Evolutionary conservation across 2,888 invertebrate genomes (phyloP), one percentile per base, ranked within the genome.

Genomic region (Drosophila austrosaltans): DNA sequence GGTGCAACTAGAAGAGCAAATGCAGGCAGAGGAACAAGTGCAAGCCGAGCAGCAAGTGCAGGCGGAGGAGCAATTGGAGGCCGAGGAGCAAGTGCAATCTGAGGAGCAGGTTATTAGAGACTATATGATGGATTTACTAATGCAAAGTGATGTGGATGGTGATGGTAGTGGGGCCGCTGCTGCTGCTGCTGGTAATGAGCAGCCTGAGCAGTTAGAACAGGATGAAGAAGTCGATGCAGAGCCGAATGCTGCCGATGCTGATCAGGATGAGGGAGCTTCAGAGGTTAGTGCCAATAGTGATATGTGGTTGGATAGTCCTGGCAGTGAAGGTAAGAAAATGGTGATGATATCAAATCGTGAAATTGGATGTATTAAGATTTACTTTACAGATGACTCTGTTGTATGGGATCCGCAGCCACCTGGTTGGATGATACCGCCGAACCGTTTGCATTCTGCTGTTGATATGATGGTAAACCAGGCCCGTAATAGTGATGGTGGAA

Each of bases 271-370:
- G 4, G 58, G 44, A 20, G 48, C 58, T 2, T 69, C 66, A 6
- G 60, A 66, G 3, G 68, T 48, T 0, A 67, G 74, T 28, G 58
- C 30, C 32, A 72, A 72, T n/a, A 82, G 83, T 53, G 85, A 84
- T 61, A 82, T 87, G 82, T 82, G 81, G 0, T 48, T 87, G n/a
- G 81, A 77, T 28, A 87, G 85, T 67, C 82, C 87, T 20, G 77
- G 71, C 20, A 87, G 85, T 36, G 85, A 85, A 66, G 85, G 85
- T 84, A 32, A 28, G 64, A 62, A 5, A 2, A 20, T 36, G 6
- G 2, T 56, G 0, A 53, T 56, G 0, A 53, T 10, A 2, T 3
- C 12, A 0, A n/a, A 32, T 1, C 1, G 1, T 7, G 3, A 32
- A 53, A n/a, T 8, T 20, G 2, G 0, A 8, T 2, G 30, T 22